phyloP scores from a whole-genome alignment of 1,140 invertebrate species.

The Reticulitermes speratus region DNA sequence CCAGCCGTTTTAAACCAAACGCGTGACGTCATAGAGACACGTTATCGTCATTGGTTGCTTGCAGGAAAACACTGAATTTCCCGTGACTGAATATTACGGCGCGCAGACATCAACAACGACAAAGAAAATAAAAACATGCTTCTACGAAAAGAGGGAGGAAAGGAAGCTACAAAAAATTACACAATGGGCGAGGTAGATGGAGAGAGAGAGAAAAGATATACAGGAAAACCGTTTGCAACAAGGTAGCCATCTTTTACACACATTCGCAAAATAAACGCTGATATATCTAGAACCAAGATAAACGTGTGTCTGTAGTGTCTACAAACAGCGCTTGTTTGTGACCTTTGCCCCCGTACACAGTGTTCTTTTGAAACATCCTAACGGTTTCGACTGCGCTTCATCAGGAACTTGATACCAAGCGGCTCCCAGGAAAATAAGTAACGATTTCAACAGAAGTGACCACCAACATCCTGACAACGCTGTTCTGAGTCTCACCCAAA shows the following conservation, averaged over 20 bases:
- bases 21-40: background rate
- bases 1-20: background rate
- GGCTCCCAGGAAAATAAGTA: no score
- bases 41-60: background rate
- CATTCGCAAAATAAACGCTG: background rate
- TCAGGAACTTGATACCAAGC: no score
- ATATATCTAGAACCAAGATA: background rate
- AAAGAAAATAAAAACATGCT: background rate
- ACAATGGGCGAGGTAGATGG: background rate
- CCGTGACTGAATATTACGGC: background rate
- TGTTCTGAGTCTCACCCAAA: no score
- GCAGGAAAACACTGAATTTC: background rate
- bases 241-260: background rate
- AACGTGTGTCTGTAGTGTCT: background rate
- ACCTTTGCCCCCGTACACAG: no score
- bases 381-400: no score
- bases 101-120: background rate
- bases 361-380: no score
- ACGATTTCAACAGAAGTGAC: no score
- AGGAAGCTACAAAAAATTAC: background rate
- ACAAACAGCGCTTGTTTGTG: background rate
- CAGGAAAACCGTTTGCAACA: background rate
- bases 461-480: no score
- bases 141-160: background rate
- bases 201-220: background rate